These are phyloP conservation scores for Euzetes globulus DNA, from an alignment of 2,888 invertebrate species.

Conservation along the genomic window DNA sequence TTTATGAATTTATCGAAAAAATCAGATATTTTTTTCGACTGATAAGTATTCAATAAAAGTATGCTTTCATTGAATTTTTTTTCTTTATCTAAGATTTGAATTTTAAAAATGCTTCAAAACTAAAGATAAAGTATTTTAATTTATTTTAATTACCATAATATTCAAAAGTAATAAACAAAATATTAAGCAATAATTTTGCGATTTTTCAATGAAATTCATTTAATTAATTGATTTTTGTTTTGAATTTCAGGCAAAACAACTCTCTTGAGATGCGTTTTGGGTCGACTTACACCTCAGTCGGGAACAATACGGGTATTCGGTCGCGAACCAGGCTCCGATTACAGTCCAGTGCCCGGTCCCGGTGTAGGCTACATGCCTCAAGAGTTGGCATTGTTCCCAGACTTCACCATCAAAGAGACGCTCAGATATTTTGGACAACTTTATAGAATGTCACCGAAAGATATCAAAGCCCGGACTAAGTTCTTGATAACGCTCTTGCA, in stretches of 20 bases:
- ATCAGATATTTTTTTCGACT: no score
- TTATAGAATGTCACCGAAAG: constrained; percentile 45
- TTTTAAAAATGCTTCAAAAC: no score
- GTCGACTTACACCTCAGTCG: constrained; percentile 70
- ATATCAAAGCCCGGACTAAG: constrained; percentile 43
- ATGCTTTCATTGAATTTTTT: no score
- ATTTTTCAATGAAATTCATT: background rate
- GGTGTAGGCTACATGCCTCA: constrained; percentile 95
- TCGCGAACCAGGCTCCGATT: constrained; percentile 76
- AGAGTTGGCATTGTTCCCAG: constrained; percentile 41
- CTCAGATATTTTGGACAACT: constrained; percentile 48
- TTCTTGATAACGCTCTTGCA: constrained; percentile 49
- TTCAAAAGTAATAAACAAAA: background rate
- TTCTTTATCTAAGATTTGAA: no score
- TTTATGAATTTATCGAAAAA: no score
- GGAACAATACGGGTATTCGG: constrained; percentile 86
- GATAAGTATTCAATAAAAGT: no score
- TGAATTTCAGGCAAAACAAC: constrained; percentile 69
- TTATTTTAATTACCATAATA: background rate
- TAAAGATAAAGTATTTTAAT: no score
- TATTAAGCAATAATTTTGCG: background rate
- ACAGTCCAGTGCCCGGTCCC: constrained; percentile 85
- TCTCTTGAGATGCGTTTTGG: constrained; percentile 81
- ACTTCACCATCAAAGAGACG: constrained; percentile 49
- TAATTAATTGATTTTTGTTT: background rate